These are phyloP conservation scores for Morbakka virulenta DNA, from an alignment of 30 jellyfish, hydroid and myxozoan genomes.

Conservation along the genomic window DNA sequence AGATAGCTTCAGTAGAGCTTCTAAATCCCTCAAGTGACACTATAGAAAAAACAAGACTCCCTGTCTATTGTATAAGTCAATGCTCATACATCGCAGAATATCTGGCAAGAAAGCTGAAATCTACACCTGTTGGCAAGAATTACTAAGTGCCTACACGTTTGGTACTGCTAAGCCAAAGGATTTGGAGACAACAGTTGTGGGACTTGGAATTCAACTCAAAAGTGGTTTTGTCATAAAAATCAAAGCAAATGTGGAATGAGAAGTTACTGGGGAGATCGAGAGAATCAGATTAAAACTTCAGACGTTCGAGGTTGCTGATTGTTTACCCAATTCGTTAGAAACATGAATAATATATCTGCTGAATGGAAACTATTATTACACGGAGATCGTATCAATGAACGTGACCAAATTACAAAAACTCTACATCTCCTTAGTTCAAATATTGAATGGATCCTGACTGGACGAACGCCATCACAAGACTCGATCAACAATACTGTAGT, in stretches of 20 bases:
- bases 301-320: conserved; percentile 5
- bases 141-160: background rate
- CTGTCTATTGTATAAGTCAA: conserved; percentile 13
- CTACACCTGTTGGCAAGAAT: conserved; percentile 1
- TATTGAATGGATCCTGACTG: no score
- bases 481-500: no score
- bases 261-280: conserved; percentile 12
- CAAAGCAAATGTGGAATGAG: conserved; percentile 5
- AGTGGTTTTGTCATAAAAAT: background rate
- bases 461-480: no score
- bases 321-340: conserved; percentile 4
- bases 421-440: no score
- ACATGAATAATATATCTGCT: conserved; percentile 15
- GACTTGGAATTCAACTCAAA: background rate
- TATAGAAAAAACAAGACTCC: background rate
- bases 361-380: conserved; percentile 18
- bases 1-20: conserved; percentile 21
- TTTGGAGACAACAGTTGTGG: background rate
- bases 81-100: conserved; percentile 33
- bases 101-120: background rate
- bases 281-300: background rate
- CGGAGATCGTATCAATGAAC: conserved; percentile 2
- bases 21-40: no score
- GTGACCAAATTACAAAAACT: no score
- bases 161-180: conserved; percentile 8